These are phyloP conservation scores for Griposia aprilina DNA, from an alignment of 2,888 invertebrate species.

Conservation along the genomic window DNA sequence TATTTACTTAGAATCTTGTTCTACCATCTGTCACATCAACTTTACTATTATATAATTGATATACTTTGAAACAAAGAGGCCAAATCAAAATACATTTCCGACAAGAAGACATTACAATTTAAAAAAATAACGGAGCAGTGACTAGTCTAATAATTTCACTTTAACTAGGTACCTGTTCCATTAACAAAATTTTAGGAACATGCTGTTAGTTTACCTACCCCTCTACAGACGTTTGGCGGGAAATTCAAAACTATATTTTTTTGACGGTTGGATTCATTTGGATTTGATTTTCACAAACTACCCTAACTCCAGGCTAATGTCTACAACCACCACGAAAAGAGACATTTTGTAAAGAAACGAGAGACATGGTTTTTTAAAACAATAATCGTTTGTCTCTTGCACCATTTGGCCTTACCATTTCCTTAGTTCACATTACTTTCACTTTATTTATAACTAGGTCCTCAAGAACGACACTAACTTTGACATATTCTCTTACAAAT, in stretches of 20 bases:
- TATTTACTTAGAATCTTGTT: conserved; percentile 50
- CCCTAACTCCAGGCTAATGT: conserved; percentile 10
- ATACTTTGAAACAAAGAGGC: conserved; percentile 25
- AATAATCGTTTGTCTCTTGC: neutral
- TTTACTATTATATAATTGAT: conserved; percentile 26
- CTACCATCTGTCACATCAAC: conserved; percentile 49
- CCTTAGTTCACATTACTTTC: neutral
- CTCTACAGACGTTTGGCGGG: conserved; percentile 22
- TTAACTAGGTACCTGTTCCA: conserved; percentile 7
- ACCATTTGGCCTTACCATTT: conserved; percentile 3
- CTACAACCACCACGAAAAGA: conserved; percentile 5
- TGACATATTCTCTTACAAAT: conserved; percentile 91
- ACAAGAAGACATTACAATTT: conserved; percentile 13
- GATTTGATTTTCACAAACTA: neutral
- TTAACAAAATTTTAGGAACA: conserved; percentile 6
- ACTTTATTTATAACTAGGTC: conserved; percentile 6
- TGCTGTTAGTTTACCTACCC: conserved; percentile 16
- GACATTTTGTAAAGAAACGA: neutral
- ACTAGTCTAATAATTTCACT: conserved; percentile 19
- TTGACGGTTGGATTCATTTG: conserved; percentile 9
- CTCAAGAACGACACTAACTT: neutral
- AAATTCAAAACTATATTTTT: conserved; percentile 9
- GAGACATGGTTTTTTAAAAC: neutral
- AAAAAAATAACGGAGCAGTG: conserved; percentile 22
- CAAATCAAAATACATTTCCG: conserved; percentile 21